Conservation (phyloP, 2,113 vertebrate species). For the Fulica atra region DNA sequence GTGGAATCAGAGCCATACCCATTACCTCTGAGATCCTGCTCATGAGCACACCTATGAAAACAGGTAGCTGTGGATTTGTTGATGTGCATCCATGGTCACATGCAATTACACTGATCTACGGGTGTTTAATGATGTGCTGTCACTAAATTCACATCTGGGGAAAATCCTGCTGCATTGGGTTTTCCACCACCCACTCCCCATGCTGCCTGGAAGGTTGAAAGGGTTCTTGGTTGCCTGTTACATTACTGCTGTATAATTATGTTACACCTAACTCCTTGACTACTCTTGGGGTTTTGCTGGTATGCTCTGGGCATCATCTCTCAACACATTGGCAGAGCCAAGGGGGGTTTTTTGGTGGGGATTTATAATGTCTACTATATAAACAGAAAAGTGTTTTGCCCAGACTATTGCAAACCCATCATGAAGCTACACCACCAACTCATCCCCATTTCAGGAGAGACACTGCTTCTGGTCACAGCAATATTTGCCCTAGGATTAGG, state of each 20-base stretch:
- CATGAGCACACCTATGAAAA: background rate
- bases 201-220: background rate
- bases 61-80: rapidly evolving
- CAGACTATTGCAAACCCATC: rapidly evolving
- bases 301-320: background rate
- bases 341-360: background rate
- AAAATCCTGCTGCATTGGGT: background rate
- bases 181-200: background rate
- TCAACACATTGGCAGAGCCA: background rate
- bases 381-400: background rate
- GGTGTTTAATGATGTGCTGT: background rate
- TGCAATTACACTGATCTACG: rapidly evolving
- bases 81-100: background rate
- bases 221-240: background rate
- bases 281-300: background rate
- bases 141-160: background rate
- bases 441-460: too few species aligned
- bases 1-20: rapidly evolving
- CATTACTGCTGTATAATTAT: background rate
- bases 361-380: background rate
- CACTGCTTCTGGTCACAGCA: background rate
- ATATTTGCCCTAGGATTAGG: background rate
- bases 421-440: background rate
- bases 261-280: background rate
- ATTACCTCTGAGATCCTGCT: background rate